Base-by-base conservation (phyloP, 2,888 invertebrate species). In the Calliopum simillimum region DNA sequence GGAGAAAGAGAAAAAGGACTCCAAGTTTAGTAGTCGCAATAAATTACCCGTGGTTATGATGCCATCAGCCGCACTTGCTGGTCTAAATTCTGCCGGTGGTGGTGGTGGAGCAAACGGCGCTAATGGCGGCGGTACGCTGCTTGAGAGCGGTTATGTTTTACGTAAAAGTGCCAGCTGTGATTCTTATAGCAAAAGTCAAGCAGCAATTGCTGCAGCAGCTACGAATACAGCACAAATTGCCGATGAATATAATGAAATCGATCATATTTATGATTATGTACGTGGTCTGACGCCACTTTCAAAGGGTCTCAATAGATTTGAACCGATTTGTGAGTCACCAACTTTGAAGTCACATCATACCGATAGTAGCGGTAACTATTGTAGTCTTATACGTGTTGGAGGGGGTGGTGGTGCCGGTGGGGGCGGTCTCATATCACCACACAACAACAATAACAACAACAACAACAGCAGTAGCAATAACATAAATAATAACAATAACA, bases 181-280 rank as follows among this genome's bases (percentile, higher is more conserved):
- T 82, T 90, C 93, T 41, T 85, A 85, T 77, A 82, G 78, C 61
- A 85, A 83, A 73, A 84, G 81, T 73, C 85, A 83, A 75, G 74
- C 76, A 8, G 87, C 88, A 79, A 76, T 76, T 44, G 87, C 88
- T 79, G 87, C 88, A 76, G 33, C 47, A 3, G 59, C 46, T 19
- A 41, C 68, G 8, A 79, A 62, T 43, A 77, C 75, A 72, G 88
- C 88, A 76, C 90, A 89, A 78, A 88, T 90, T 81, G 93, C 92
- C 43, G 94, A 95, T 83, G 96, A 96, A 80, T 96, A 97, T 86
- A 96, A 97, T 79, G 97, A 98, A 87, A 96, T 98, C 78, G 97
- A 98, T 88, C 96, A 97, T 86, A 96, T 98, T 76, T 98, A 98
- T 84, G 96, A 97, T 84, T 98, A 97, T 85, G 96, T 98, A 0